A percentile compares a stretch with the other conserved stretches of the same genome.
phyloP scores from a whole-genome alignment of 2,888 invertebrate genomes.

The Drosophila nr. perissopoda region DNA sequence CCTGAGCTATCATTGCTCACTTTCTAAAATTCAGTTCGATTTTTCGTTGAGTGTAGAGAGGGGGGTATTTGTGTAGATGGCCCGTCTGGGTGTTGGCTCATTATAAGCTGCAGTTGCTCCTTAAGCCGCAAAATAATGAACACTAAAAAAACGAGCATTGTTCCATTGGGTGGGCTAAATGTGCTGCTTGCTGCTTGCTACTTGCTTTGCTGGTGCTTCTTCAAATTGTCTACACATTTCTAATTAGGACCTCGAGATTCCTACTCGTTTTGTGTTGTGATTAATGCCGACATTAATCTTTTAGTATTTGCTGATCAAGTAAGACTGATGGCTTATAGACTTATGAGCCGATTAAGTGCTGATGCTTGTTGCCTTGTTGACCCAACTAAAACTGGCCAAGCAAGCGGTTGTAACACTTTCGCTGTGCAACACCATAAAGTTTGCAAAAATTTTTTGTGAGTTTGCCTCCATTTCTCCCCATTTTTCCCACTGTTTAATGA shows the following conservation, averaged over 20 bases:
- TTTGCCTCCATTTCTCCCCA: neutral
- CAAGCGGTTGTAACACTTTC: slow-evolving; percentile 49
- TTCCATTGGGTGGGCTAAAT: slow-evolving; percentile 36
- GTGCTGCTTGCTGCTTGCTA: slow-evolving; percentile 8
- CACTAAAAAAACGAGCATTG: slow-evolving; percentile 11
- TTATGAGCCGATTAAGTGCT: slow-evolving; percentile 11
- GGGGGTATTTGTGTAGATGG: neutral
- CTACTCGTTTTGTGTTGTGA: neutral
- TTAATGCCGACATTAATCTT: slow-evolving; percentile 12
- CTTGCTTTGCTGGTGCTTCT: slow-evolving; percentile 34
- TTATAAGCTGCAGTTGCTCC: slow-evolving; percentile 46
- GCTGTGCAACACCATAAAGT: slow-evolving; percentile 35
- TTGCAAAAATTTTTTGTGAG: slow-evolving; percentile 33
- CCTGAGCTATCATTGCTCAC: neutral
- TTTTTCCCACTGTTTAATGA: slow-evolving; percentile 43
- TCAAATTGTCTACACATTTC: slow-evolving; percentile 69
- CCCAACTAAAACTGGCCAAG: slow-evolving; percentile 16
- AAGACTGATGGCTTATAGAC: slow-evolving; percentile 28
- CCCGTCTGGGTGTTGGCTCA: slow-evolving; percentile 30
- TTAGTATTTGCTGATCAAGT: slow-evolving; percentile 41
- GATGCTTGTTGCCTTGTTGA: slow-evolving; percentile 31
- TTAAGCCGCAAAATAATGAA: slow-evolving; percentile 41
- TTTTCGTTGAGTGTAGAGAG: neutral
- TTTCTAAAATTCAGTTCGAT: neutral
- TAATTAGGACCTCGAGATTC: slow-evolving; percentile 60